These are phyloP conservation scores for Dolichopus griseipennis DNA, from an alignment of 2,888 invertebrate genomes.

Conservation along the genomic window DNA sequence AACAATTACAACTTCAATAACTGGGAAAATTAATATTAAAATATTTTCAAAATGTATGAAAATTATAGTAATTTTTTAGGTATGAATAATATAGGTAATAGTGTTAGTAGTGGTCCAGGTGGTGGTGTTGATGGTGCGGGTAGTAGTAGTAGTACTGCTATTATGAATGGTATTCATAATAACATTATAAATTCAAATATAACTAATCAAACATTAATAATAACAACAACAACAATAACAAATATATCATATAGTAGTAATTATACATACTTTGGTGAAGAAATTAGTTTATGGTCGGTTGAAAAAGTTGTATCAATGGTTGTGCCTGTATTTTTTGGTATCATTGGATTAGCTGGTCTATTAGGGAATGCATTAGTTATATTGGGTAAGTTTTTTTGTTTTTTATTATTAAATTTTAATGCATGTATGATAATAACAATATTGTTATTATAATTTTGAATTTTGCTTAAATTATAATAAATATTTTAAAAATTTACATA, in stretches of 20 bases:
- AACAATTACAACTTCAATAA: no score
- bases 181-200: no score
- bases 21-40: background rate
- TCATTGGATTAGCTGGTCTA: slow-evolving; percentile 78
- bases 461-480: no score
- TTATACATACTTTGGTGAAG: background rate
- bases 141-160: background rate
- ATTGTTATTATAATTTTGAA: no score
- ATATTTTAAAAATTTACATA: no score
- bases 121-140: background rate
- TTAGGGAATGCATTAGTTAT: slow-evolving; percentile 84
- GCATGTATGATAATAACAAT: no score
- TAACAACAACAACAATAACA: background rate
- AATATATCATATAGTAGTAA: background rate
- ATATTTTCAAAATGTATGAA: background rate
- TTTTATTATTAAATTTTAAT: background rate
- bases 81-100: background rate
- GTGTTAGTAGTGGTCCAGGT: background rate
- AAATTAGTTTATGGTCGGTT: slow-evolving; percentile 42
- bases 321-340: slow-evolving; percentile 74
- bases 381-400: slow-evolving; percentile 43
- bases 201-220: background rate
- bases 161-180: no score
- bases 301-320: slow-evolving; percentile 61
- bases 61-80: background rate